Conservation (phyloP, 2,113 vertebrate genomes). For the Pterocles gutturalis region DNA sequence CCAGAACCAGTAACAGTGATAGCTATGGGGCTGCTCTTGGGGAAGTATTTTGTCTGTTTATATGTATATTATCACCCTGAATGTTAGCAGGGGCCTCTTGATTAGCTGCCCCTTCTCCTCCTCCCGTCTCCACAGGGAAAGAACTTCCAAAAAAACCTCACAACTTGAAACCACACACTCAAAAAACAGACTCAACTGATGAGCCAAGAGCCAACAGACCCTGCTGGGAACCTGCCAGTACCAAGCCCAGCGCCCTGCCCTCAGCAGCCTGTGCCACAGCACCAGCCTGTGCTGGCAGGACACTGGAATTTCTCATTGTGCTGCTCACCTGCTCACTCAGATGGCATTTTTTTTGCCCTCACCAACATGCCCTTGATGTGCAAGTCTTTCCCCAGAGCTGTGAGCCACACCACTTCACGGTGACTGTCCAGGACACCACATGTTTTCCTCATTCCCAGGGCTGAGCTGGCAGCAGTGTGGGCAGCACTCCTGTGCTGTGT, state of each 20-base stretch:
- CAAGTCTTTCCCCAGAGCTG: not conserved
- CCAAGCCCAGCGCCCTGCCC: not conserved
- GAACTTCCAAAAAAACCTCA: not conserved
- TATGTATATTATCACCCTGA: not conserved
- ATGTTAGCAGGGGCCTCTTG: not conserved
- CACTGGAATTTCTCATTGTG: accelerated
- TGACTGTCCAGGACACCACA: not conserved
- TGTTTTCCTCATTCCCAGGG: not conserved
- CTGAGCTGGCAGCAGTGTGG: not conserved
- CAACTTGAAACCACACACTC: not conserved
- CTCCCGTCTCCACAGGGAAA: not conserved
- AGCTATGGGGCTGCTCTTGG: not conserved
- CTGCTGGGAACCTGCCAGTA: accelerated
- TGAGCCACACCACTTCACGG: not conserved
- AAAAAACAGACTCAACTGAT: not conserved
- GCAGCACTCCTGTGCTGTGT: not conserved
- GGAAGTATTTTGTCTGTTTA: not conserved
- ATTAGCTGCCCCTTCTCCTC: not conserved
- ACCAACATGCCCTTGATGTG: accelerated
- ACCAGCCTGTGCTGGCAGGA: not conserved
- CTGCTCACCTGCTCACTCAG: not conserved
- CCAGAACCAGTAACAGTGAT: not conserved
- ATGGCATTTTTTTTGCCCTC: not conserved
- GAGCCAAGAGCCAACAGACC: not conserved
- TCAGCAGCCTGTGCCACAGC: not conserved